Evolutionary conservation across 1,140 invertebrate species (phyloP).

Genomic region (Thaumatotibia leucotreta): DNA sequence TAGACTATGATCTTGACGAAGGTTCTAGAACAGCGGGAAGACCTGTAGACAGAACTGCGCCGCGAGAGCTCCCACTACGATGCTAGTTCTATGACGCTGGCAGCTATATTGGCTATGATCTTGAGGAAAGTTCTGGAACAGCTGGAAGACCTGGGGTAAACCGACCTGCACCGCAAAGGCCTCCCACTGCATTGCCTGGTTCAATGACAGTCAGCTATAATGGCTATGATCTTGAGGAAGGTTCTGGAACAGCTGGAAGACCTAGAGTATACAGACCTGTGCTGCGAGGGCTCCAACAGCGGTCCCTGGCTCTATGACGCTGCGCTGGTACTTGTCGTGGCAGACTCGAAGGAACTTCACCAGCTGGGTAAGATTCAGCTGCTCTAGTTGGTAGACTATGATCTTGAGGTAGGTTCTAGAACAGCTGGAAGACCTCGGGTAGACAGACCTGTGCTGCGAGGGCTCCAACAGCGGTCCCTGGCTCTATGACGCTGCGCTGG

Average conservation of each 20-base stretch:
- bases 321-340: slow-evolving; percentile 90
- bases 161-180: slow-evolving; percentile 88
- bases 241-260: no score
- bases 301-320: slow-evolving; percentile 94
- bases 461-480: slow-evolving; percentile 97
- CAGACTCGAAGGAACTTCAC: slow-evolving; percentile 91
- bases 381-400: slow-evolving; percentile 85
- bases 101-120: slow-evolving; percentile 75
- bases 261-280: slow-evolving; percentile 46
- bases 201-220: slow-evolving; percentile 92
- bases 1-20: slow-evolving; percentile 69
- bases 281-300: slow-evolving; percentile 98
- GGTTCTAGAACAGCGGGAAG: slow-evolving; percentile 82
- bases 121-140: slow-evolving; percentile 79
- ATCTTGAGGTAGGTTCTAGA: slow-evolving; percentile 80
- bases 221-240: slow-evolving; percentile 79
- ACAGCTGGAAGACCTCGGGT: no score
- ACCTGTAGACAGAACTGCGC: no score
- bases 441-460: slow-evolving; percentile 85
- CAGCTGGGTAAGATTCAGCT: slow-evolving; percentile 89
- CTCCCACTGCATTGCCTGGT: slow-evolving; percentile 97
- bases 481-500: slow-evolving; percentile 91
- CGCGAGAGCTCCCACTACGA: no score
- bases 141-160: no score
- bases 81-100: no score